Evolutionary conservation across 1,140 invertebrate species (phyloP), one percentile per base, ranked within the genome.

Genomic region (Polypedilum vanderplanki): DNA sequence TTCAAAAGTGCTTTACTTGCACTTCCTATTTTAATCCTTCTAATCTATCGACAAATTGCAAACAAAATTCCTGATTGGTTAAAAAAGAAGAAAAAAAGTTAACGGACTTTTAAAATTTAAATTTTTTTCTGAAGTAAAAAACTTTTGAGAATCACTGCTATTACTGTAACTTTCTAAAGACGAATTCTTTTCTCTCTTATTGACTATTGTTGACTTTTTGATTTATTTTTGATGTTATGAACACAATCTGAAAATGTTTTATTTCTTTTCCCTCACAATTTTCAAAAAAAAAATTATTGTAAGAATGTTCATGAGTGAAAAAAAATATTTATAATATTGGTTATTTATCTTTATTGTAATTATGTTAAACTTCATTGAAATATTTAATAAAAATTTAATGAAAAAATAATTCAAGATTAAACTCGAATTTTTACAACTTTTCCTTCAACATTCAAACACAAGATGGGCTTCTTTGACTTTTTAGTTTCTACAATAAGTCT

Each of bases 1-100:
- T 93, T 92, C 78, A 90, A 91, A 78, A 90, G 91, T 78, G 90
- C 92, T 80, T 84, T 88, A 74, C 83, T 93, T 18, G 90, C 91
- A 1, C 86, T 94, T 76, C 92, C 91, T 20, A 87, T 93, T 77
- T 85, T 94, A 74, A 85, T 88, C 7, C 83, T 94, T 0, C 87
- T 93, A 78, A 87, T 93, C 73, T 93, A 91, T 79, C 86, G 91
- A 75, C 90, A 91, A 79, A 78, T 93, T 41, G 87, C 78, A 70
- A 81, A 80, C 75, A 83, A 83, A 77, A 81, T 87, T 73, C 85
- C 85, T 15, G 79, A 80, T 75, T 83, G 83, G 82, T 74, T 83
- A 75, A 81, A 80, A 73, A 80, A 77, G 73, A 78, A 76, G 75
- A 74, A 64, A 7, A 20, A 70, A 70, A 18, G 65, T 70, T 22